Evolutionary conservation across 2,888 invertebrate species (phyloP).

Genomic region (Caenorhabditis sinica): DNA sequence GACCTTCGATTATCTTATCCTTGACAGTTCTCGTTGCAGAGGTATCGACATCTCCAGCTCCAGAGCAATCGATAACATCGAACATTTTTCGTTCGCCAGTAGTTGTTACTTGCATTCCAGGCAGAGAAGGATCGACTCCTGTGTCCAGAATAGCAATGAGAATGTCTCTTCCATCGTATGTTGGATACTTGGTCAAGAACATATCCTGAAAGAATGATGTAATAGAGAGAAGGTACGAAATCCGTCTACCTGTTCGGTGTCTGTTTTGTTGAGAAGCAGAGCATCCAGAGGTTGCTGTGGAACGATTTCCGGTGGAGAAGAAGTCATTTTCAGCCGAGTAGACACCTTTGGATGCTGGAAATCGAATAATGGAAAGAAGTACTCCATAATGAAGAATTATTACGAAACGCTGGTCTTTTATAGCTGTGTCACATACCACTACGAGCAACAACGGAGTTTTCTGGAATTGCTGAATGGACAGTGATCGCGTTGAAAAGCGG

Average conservation of each 20-base stretch:
- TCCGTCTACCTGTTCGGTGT: slow-evolving; percentile 59
- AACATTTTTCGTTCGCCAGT: slow-evolving; percentile 95
- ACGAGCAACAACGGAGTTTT: slow-evolving; percentile 46
- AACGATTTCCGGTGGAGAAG: slow-evolving; percentile 55
- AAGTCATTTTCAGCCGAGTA: slow-evolving; percentile 24
- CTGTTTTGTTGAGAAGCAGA: slow-evolving; percentile 56
- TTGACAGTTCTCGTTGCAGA: slow-evolving; percentile 88
- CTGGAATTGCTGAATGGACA: slow-evolving; percentile 49
- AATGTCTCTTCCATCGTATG: slow-evolving; percentile 91
- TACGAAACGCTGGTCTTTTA: neutral
- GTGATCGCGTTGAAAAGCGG: slow-evolving; percentile 45
- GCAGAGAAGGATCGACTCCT: slow-evolving; percentile 96
- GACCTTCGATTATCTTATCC: slow-evolving; percentile 89
- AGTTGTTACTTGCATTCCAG: slow-evolving; percentile 93
- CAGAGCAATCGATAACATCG: slow-evolving; percentile 95
- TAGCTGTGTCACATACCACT: slow-evolving; percentile 39
- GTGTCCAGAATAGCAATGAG: slow-evolving; percentile 97
- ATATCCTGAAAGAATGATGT: slow-evolving; percentile 57
- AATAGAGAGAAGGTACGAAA: neutral
- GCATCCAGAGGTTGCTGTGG: slow-evolving; percentile 59
- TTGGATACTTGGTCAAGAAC: slow-evolving; percentile 77
- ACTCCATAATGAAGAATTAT: slow-evolving; percentile 1
- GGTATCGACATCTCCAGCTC: slow-evolving; percentile 97
- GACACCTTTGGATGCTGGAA: slow-evolving; percentile 27
- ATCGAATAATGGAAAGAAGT: slow-evolving; percentile 8